phyloP scores from a whole-genome alignment of 1,140 invertebrate species.

The Yoshiicerus persimilis region DNA sequence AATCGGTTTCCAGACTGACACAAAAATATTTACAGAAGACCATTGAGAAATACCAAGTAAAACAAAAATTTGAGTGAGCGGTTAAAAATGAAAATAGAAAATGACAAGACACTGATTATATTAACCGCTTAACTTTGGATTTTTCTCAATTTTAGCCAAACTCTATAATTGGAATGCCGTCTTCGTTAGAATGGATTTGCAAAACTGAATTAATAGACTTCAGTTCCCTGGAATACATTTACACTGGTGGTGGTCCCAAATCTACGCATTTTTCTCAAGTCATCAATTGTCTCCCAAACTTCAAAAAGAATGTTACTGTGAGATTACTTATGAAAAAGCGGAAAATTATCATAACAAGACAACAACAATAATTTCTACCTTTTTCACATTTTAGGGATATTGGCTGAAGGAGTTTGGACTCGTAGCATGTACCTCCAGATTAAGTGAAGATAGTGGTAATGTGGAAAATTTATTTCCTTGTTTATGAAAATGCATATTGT shows the following conservation, averaged over 20 bases:
- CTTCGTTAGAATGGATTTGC: neutral
- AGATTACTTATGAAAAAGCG: neutral
- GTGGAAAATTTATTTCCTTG: neutral
- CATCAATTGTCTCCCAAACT: neutral
- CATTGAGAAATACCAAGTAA: neutral
- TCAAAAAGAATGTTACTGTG: neutral
- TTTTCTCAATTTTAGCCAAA: neutral
- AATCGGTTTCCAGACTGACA: neutral
- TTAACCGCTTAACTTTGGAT: no score
- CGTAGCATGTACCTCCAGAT: neutral
- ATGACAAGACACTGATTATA: no score
- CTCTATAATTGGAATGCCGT: neutral
- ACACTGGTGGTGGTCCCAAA: neutral
- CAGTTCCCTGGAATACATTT: neutral
- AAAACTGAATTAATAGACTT: neutral
- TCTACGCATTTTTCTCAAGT: neutral
- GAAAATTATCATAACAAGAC: neutral
- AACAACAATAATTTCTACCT: neutral
- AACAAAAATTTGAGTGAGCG: no score
- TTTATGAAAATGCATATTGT: neutral
- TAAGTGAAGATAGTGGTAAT: neutral
- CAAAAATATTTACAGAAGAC: neutral
- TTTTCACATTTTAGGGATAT: neutral
- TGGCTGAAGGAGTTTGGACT: neutral
- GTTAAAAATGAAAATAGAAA: no score